Conservation (phyloP, 2,113 vertebrate genomes). For the Hymenochirus boettgeri region DNA sequence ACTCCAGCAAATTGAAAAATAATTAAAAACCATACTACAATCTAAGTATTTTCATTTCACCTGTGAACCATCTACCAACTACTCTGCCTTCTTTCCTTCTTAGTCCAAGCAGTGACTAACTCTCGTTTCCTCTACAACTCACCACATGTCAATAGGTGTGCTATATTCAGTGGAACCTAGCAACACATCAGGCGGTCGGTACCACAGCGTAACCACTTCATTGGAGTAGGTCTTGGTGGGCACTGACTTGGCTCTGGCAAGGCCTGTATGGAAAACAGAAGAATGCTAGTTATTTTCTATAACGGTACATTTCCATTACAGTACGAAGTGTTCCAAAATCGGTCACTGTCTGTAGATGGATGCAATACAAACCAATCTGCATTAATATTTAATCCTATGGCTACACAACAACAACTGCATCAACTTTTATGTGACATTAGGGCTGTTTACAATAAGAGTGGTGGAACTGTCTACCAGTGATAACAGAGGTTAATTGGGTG, state of each 20-base stretch:
- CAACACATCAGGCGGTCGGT: slow-evolving; percentile 89
- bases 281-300: no score
- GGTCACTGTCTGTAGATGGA: no score
- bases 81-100: neutral
- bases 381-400: no score
- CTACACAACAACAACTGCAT: no score
- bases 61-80: neutral
- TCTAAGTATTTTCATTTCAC: neutral
- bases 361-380: no score
- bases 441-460: no score
- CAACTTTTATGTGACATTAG: no score
- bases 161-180: slow-evolving; percentile 93
- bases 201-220: slow-evolving; percentile 95
- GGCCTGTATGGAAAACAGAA: slow-evolving; percentile 59
- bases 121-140: slow-evolving; percentile 45
- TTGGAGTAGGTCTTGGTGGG: slow-evolving; percentile 96
- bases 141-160: slow-evolving; percentile 97
- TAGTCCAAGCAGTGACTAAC: neutral
- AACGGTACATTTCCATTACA: no score
- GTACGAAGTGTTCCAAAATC: no score
- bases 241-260: slow-evolving; percentile 91
- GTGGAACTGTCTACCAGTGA: no score
- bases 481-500: no score
- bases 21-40: neutral
- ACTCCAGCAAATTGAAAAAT: neutral